phyloP scores from a whole-genome alignment of 2,113 vertebrate species.

The Mustelus asterias region DNA sequence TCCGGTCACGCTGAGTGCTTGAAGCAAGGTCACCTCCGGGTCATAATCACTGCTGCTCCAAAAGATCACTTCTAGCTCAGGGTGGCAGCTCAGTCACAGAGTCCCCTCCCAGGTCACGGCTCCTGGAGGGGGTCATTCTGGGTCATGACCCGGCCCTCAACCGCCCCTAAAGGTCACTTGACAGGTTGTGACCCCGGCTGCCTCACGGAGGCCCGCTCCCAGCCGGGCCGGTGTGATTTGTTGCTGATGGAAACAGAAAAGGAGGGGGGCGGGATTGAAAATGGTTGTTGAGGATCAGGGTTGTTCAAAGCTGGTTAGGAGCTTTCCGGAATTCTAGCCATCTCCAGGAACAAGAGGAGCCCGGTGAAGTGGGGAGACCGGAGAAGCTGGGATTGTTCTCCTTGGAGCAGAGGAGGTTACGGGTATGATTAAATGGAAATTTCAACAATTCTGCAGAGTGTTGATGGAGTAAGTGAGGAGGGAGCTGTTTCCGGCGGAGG shows the following conservation, averaged over 20 bases:
- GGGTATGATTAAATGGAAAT: not conserved
- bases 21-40: not conserved
- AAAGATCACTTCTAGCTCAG: not conserved
- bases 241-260: not conserved
- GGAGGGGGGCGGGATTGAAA: not conserved
- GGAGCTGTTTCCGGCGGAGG: not conserved
- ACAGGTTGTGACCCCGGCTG: not conserved
- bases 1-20: not conserved
- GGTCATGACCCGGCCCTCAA: not conserved
- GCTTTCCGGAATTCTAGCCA: not conserved
- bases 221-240: not conserved
- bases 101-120: not conserved
- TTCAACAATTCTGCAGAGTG: not conserved
- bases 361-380: too few species aligned
- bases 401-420: not conserved
- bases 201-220: not conserved
- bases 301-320: not conserved
- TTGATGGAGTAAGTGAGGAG: not conserved
- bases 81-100: not conserved
- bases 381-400: not conserved
- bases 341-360: not conserved
- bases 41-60: not conserved
- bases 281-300: not conserved
- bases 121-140: not conserved
- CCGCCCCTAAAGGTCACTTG: not conserved